These are phyloP conservation scores for Petrolisthes manimaculis DNA, from an alignment of 2,888 invertebrate genomes.

Conservation along the genomic window DNA sequence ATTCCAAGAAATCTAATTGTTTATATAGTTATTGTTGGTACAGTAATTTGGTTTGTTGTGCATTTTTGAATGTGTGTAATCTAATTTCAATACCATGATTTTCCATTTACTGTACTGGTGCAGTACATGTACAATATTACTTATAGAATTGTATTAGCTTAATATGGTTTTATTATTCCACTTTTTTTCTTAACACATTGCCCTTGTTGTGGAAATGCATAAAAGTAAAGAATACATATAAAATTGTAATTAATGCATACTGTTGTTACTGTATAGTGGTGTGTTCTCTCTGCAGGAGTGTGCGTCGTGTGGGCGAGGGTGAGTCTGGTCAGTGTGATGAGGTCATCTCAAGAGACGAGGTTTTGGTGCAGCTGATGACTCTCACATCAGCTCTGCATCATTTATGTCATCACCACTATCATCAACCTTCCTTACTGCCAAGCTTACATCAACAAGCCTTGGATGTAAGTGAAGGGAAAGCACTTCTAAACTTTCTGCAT, in stretches of 20 bases:
- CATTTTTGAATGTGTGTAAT: not conserved
- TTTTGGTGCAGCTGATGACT: conserved; percentile 41
- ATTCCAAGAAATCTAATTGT: too few relatives aligned
- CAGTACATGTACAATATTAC: too few relatives aligned
- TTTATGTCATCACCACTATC: not conserved
- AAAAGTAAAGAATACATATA: too few relatives aligned
- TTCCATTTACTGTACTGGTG: not conserved
- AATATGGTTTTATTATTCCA: too few relatives aligned
- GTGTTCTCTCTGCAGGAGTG: conserved; percentile 38
- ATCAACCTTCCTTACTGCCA: not conserved
- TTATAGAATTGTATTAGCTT: too few relatives aligned
- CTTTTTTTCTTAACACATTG: too few relatives aligned
- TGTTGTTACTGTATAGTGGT: too few relatives aligned
- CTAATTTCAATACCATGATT: not conserved
- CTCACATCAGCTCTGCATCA: conserved; percentile 34
- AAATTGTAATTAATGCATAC: too few relatives aligned
- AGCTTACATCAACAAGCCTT: conserved; percentile 5
- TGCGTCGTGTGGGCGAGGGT: conserved; percentile 37
- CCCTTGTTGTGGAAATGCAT: too few relatives aligned
- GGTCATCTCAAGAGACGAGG: conserved; percentile 33
- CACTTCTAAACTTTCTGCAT: too few relatives aligned
- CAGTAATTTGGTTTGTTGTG: not conserved
- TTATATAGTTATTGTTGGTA: too few relatives aligned
- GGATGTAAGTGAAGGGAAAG: conserved; percentile 4
- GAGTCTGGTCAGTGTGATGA: conserved; percentile 29